Base-by-base conservation (phyloP, 2,888 invertebrate species). In the Chrysina gloriosa region DNA sequence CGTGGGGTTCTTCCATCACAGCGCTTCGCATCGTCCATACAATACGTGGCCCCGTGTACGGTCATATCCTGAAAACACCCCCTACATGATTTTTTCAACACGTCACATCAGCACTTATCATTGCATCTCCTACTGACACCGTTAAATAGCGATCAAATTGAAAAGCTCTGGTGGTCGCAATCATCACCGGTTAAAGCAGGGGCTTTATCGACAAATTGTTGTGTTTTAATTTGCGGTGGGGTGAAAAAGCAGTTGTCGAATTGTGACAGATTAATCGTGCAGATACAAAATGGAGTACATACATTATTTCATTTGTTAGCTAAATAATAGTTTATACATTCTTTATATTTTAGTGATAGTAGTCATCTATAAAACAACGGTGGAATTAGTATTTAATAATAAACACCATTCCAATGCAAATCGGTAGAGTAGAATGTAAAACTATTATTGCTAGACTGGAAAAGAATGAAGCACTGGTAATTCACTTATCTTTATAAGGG, bases 181-280 rank as follows among this genome's bases (percentile, higher is more conserved):
- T 16, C 9, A 52, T 29, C 14, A 23, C 21, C 36, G 21, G 19
- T 5, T 23, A 34, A n/a, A 9, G 23, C 21, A 25, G 42, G 16
- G 58, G 31, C 42, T 27, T 19, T 11, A 63, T 65, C 64, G 50
- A 63, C 45, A 54, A 67, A 71, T 48, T 70, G 70, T 71, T 71
- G 69, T 70, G 68, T 70, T 72, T 72, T 71, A 70, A 70, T 70
- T 67, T 70, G 65, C 27, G 66, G 67, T 58, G 36, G 72, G 68
- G 61, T 34, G 36, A 16, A 29, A 61, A 7, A 21, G 2, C 58
- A 42, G 16, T 27, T 42, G 42, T 5, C 14, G 58, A 58, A 48
- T 72, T 72, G 67, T 70, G 48, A 47, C 23, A 66, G 47, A 66
- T 69, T 67, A 69, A 70, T 71, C 61, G 69, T 21, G 21, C 50